Percentiles rank a stretch among this genome's conserved stretches.
phyloP scores from a whole-genome alignment of 2,113 vertebrate genomes.

The Oreocharis arfaki region DNA sequence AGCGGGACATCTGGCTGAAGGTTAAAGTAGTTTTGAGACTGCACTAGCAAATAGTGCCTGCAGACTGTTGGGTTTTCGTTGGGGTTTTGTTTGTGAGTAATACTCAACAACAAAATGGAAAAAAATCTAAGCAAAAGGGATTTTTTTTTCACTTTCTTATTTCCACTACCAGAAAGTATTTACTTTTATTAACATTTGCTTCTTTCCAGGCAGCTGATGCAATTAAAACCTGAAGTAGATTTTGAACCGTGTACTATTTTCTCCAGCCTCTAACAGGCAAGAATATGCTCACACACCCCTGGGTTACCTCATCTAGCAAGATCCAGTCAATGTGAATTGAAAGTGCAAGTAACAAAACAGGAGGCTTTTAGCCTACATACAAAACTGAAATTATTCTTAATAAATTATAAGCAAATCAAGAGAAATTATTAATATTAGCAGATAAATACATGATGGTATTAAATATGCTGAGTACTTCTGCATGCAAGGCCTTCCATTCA shows the following conservation, averaged over 20 bases:
- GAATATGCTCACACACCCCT: not conserved
- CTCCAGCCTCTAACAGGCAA: not conserved
- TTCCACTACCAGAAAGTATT: not conserved
- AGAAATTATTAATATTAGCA: not conserved
- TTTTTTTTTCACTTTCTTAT: not conserved
- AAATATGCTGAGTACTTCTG: not conserved
- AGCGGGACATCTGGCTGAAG: not conserved
- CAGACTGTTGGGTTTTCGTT: not conserved
- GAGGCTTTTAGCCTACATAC: not conserved
- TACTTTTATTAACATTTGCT: not conserved
- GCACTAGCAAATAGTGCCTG: not conserved
- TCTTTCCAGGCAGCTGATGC: not conserved
- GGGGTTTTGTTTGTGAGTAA: accelerated
- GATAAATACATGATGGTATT: not conserved
- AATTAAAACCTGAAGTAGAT: not conserved
- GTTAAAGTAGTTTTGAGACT: not conserved
- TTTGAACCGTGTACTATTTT: not conserved
- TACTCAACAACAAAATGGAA: not conserved
- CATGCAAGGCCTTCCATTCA: not conserved
- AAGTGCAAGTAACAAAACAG: not conserved
- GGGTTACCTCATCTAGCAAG: not conserved
- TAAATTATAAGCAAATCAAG: not conserved
- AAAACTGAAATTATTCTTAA: not conserved
- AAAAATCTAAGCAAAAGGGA: not conserved
- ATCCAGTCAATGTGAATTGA: not conserved